phyloP scores from a whole-genome alignment of 2,888 invertebrate species.

The Pollenia labialis region DNA sequence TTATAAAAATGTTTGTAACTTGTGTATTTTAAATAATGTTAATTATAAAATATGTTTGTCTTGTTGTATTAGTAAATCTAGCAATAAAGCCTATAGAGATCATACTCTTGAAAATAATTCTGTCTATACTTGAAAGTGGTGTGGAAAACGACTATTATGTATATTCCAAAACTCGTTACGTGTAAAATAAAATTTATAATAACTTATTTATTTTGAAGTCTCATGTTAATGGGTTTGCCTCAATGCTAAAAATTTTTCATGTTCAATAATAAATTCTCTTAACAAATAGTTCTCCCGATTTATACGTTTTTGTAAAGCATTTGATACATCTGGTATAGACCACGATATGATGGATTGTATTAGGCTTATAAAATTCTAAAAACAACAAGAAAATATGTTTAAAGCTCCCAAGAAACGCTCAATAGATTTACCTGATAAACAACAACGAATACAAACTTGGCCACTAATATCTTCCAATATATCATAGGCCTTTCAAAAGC shows the following conservation, averaged over 20 bases:
- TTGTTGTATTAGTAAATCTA: too few species aligned
- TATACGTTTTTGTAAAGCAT: conserved; percentile 88
- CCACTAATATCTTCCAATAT: conserved; percentile 91
- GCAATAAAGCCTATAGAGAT: too few species aligned
- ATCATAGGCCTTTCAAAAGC: conserved; percentile 87
- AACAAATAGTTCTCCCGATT: conserved; percentile 89
- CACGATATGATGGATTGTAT: conserved; percentile 90
- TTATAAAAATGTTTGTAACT: too few species aligned
- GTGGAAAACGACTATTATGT: too few species aligned
- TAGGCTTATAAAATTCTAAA: conserved; percentile 90
- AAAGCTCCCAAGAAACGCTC: conserved; percentile 7
- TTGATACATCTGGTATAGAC: conserved; percentile 91
- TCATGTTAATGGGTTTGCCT: too few species aligned
- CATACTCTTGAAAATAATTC: too few species aligned
- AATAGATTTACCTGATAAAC: conserved; percentile 86
- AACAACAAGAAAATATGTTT: conserved; percentile 63
- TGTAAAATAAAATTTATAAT: too few species aligned
- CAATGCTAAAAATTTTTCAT: conserved; percentile 85
- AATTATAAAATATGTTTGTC: too few species aligned
- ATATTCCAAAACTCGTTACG: too few species aligned
- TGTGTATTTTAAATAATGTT: too few species aligned
- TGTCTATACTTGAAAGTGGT: too few species aligned
- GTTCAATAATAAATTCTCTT: conserved; percentile 89
- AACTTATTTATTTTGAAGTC: too few species aligned
- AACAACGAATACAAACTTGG: conserved; percentile 90